phyloP scores from a whole-genome alignment of 2,888 invertebrate genomes.

The Gryllus longicercus region DNA sequence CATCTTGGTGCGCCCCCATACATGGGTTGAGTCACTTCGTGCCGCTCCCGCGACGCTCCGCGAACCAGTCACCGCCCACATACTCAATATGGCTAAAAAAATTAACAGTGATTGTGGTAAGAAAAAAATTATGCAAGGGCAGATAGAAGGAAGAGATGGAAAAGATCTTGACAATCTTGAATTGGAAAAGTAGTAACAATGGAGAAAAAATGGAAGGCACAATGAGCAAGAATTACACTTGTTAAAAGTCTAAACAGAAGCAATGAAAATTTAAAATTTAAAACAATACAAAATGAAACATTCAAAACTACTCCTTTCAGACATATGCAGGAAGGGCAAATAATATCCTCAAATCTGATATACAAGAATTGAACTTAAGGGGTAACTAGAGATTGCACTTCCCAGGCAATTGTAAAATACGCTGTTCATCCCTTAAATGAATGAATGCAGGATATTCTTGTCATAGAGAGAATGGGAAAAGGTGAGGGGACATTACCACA shows the following conservation, averaged over 20 bases:
- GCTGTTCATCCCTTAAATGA: no score
- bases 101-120: background rate
- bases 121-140: no score
- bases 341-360: no score
- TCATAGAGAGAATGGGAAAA: no score
- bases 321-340: no score
- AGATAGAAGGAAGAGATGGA: no score
- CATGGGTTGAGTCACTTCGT: slow-evolving; percentile 29
- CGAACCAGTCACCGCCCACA: slow-evolving; percentile 36
- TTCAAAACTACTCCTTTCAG: background rate
- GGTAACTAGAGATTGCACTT: no score
- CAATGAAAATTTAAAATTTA: background rate
- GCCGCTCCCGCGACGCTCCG: slow-evolving; percentile 34
- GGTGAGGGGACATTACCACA: no score
- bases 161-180: background rate
- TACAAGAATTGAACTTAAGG: no score
- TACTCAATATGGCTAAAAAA: slow-evolving; percentile 36
- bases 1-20: slow-evolving; percentile 26
- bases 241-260: background rate
- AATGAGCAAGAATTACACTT: background rate
- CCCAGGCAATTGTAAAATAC: no score
- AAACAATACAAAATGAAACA: background rate
- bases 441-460: no score
- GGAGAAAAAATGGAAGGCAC: background rate
- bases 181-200: background rate